These are phyloP conservation scores for Platynereis dumerilii DNA, from an alignment of 2,888 invertebrate species.

Conservation along the genomic window DNA sequence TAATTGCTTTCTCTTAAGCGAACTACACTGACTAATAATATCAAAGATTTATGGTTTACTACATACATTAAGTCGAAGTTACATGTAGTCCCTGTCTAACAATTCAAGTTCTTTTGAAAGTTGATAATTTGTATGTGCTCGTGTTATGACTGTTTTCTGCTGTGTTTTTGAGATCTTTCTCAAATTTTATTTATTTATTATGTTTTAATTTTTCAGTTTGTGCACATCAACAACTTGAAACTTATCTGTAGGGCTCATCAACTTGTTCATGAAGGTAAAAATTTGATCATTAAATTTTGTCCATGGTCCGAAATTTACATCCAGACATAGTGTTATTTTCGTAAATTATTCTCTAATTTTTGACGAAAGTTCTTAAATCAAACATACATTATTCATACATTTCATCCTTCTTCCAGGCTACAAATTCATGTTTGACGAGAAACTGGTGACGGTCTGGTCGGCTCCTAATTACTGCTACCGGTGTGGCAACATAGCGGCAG, in stretches of 20 bases:
- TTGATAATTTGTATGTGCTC: too few species aligned
- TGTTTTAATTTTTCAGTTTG: slow-evolving; percentile 71
- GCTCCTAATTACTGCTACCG: slow-evolving; percentile 99
- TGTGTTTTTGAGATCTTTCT: too few species aligned
- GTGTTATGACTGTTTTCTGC: too few species aligned
- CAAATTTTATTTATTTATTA: too few species aligned
- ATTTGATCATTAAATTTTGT: background rate
- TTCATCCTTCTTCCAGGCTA: slow-evolving; percentile 74
- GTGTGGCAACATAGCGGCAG: slow-evolving; percentile 97
- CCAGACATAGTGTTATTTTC: background rate
- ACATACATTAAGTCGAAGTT: too few species aligned
- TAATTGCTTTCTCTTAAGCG: too few species aligned
- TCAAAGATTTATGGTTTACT: too few species aligned
- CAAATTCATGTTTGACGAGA: slow-evolving; percentile 98
- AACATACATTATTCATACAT: too few species aligned
- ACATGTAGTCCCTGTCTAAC: too few species aligned
- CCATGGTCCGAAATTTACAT: background rate
- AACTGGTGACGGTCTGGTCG: slow-evolving; percentile 96
- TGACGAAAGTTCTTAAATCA: too few species aligned
- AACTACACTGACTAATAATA: too few species aligned
- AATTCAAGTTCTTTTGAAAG: too few species aligned
- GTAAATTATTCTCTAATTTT: background rate
- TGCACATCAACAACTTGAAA: slow-evolving; percentile 88
- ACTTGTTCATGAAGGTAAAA: slow-evolving; percentile 93
- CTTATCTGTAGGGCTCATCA: slow-evolving; percentile 98